Conservation (phyloP, 2,888 invertebrate genomes). For the Cataglyphis albicans region DNA sequence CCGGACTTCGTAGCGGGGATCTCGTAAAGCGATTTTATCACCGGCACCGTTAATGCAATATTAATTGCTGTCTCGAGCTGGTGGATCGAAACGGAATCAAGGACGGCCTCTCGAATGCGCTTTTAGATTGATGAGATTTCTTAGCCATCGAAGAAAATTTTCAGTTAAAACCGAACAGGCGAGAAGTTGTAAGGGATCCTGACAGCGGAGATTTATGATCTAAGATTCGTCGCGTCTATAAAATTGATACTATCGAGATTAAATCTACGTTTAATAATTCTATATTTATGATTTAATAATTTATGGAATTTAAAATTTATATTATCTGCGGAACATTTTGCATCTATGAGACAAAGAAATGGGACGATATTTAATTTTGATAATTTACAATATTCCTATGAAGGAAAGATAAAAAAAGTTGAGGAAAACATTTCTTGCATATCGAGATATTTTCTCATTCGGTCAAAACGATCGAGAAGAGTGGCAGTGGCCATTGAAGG, state of each 20-base stretch:
- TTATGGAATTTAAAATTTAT: background rate
- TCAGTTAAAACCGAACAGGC: background rate
- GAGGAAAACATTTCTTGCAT: background rate
- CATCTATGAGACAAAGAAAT: background rate
- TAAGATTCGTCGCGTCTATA: background rate
- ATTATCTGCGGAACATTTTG: background rate
- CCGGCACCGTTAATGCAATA: conserved; percentile 14
- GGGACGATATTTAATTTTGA: background rate
- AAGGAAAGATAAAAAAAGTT: background rate
- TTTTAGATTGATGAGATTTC: conserved; percentile 21
- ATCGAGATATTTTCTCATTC: conserved; percentile 2
- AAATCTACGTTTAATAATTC: background rate
- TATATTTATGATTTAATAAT: background rate
- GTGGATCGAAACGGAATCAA: conserved; percentile 4
- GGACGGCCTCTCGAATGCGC: background rate
- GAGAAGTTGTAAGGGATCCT: background rate
- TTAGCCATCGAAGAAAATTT: background rate
- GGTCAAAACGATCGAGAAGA: conserved; percentile 3
- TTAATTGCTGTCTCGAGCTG: background rate
- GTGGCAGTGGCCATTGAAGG: conserved; percentile 54
- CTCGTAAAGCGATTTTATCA: conserved; percentile 43
- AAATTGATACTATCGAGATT: background rate
- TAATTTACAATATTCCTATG: background rate
- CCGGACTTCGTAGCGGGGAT: background rate
- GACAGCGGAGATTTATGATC: conserved; percentile 12